Evolutionary conservation across 2,113 vertebrate species (phyloP), one percentile per base, ranked within the genome.

Genomic region (Trichechus manatus): DNA sequence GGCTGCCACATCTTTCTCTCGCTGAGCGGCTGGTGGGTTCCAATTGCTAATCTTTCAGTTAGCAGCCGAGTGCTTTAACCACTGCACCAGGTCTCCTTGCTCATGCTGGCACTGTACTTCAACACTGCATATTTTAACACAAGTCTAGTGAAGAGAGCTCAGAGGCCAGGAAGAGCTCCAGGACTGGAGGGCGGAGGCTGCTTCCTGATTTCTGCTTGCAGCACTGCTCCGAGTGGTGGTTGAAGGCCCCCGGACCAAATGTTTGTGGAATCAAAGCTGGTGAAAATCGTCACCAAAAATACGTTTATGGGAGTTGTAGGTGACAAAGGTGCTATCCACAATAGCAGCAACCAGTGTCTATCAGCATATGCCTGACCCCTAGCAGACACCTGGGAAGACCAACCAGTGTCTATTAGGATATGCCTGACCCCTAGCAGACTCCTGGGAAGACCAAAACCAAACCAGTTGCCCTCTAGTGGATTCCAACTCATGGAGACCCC

Each of bases 221-320:
- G 10, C 7, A 10, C 47, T 47, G 47, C 47, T 47, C 10, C 10
- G 47, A 47, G 47, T 7, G 10, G 47, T 2, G 7, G 75, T 15
- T 6, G 25, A 39, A 50, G 68, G 47, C 29, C 74, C 17, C 3
- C 6, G 63, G 36, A 50, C 36, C 27, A 31, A 36, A 50, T 15
- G 31, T 14, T 33, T 66, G 27, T 31, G 29, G 1, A 27, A 36
- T 79, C 53, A 7, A 44, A 20, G 9, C 19, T 25, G 53, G 17
- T 94, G 31, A 33, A n/a, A 79, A 53, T 42, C 23, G 6, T 8
- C 25, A 20, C 39, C 3, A 4, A n/a, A 47, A 70, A 31, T 36
- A 23, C 1, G 42, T 8, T 17, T n/a, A 8, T 25, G 11, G 74
- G 61, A 15, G 1, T 4, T 0, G 3, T 50, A n/a, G 83, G 42